Evolutionary conservation across 2,113 vertebrate species (phyloP), one percentile per base, ranked within the genome.

Genomic region (Poecile atricapillus): DNA sequence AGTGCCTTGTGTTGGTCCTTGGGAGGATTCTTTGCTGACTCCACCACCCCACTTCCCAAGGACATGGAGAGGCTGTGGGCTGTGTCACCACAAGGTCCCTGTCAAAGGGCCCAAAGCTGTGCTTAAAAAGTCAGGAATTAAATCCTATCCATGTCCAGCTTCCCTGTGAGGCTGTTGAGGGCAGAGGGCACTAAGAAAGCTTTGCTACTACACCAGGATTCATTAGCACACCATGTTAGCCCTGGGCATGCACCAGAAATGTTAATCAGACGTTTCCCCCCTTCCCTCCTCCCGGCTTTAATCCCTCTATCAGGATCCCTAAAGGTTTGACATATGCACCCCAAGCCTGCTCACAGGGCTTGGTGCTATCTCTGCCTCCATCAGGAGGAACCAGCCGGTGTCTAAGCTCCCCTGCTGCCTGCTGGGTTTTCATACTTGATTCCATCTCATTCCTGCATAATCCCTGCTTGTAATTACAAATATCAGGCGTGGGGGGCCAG

Each of bases 381-480:
- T 94, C 74, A 0, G 55, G 4, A 91, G 88, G 76, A 95, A 47
- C 55, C 93, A 95, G 88, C 69, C 60, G 4, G 71, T 87, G 84
- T 33, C 53, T 92, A 94, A 96, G 78, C 84, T 89, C 68, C 82
- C 60, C 79, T 82, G 63, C 55, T 86, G 62, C 50, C 96, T 70
- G 58, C 56, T 69, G 65, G 53, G 44, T 44, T 92, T 92, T 90
- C 91, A 8, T 24, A 31, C 90, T 47, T 37, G 63, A 93, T 94
- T 94, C 91, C 78, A 64, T 64, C 87, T 94, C 49, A 83, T 86
- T 92, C 79, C 75, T 82, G 70, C 74, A 93, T 96, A 95, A 94
- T 91, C 90, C 71, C 85, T 71, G 37, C 60, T 92, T 95, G 87
- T 97, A 87, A 97, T 91, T 96, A 96, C 95, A 93, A 91, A 90